Base-by-base conservation (phyloP, 2,797 vertebrate species). In the Pelodytes ibericus region DNA sequence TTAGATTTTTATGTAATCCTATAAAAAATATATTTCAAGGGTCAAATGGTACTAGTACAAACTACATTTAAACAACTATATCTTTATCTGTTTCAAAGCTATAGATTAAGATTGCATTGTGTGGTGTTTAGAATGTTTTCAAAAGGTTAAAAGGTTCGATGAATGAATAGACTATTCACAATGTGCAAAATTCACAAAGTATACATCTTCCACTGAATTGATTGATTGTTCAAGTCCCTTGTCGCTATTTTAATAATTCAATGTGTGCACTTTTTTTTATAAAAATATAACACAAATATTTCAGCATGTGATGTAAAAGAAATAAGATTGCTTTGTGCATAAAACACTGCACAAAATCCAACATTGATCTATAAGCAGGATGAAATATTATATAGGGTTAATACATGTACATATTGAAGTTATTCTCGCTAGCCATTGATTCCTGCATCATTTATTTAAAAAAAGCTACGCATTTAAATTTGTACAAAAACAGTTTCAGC, bases 401-500 rank as follows among this genome's bases (percentile, higher is more conserved):
- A 53, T 53, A 24, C 3, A 0, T 53, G 11, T 22, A 24, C 20
- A 53, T 53, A 24, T 20, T 16, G 24, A 27, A 58, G 56, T 58
- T 56, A 58, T 58, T 58, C 15, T 56, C 22, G 18, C 24, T 58
- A 24, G 58, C 27, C 29, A 58, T 58, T 58, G 56, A 58, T 25
- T 29, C 56, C 56, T 29, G 27, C 25, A 58, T 11, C 56, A 26
- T 29, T 58, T 58, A 58, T 22, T 56, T 58, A 58, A 26, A 13
- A 31, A n/a, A 31, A 53, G 13, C 44, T 47, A 24, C 20, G 25
- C 29, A 69, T 75, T 67, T 69, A 53, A 61, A 70, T 62, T 36
- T 68, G 63, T 60, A 57, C 26, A 75, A 68, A 75, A 74, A 59
- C 62, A 67, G 63, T 67, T 59, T 68, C 56, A 69, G 73, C 74